Evolutionary conservation across 2,888 invertebrate species (phyloP).

Genomic region (Meandrusa payeni): DNA sequence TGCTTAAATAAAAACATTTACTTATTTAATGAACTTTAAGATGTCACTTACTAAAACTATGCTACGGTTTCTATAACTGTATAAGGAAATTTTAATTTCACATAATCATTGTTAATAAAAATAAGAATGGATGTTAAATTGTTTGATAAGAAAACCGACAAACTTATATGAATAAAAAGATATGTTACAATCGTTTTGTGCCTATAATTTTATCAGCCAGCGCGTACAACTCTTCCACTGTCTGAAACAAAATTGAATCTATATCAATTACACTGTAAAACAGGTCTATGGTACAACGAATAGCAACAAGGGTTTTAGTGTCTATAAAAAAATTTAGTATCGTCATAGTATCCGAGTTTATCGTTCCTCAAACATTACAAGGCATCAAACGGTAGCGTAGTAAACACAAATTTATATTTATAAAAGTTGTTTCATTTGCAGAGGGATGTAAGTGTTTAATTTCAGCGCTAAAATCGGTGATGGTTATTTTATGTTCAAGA

Average conservation of each 20-base stretch:
- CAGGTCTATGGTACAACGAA: not conserved
- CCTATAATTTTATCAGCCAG: slow-evolving; percentile 85
- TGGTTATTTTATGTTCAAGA: too few relatives aligned
- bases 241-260: slow-evolving; percentile 69
- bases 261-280: not conserved
- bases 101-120: not conserved
- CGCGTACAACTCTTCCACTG: slow-evolving; percentile 84
- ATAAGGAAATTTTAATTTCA: slow-evolving; percentile 5
- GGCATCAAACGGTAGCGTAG: slow-evolving; percentile 8
- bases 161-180: too few relatives aligned
- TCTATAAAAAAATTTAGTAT: slow-evolving; percentile 10
- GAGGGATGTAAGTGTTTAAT: not conserved
- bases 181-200: slow-evolving; percentile 52
- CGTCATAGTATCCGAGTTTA: not conserved
- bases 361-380: not conserved
- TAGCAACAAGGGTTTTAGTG: not conserved
- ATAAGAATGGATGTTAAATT: not conserved
- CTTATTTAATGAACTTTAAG: slow-evolving; percentile 17
- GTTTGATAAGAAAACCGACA: too few relatives aligned
- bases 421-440: not conserved
- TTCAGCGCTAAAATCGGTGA: too few relatives aligned
- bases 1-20: slow-evolving; percentile 12
- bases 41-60: slow-evolving; percentile 10
- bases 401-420: slow-evolving; percentile 13
- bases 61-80: not conserved